Conservation (phyloP, 2,888 invertebrate genomes). For the Zaprionus bogoriensis region DNA sequence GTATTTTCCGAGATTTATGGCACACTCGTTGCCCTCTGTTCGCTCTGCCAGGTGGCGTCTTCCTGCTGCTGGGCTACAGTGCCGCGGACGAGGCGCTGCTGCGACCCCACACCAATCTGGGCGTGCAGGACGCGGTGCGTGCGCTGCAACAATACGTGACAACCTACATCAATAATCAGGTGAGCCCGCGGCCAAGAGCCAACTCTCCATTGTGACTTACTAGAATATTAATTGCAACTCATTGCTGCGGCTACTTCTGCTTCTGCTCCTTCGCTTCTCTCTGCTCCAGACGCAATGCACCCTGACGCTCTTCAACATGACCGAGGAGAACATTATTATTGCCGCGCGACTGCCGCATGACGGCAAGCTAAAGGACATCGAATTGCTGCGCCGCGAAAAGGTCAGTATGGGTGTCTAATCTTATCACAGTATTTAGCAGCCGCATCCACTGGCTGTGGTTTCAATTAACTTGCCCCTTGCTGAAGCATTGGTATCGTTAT, state of each 20-base stretch:
- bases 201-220: constrained; percentile 7
- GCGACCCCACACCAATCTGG: constrained; percentile 91
- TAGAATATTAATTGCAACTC: constrained; percentile 44
- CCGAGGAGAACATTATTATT: constrained; percentile 94
- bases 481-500: constrained; percentile 34
- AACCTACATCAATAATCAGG: constrained; percentile 89
- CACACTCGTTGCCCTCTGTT: constrained; percentile 6
- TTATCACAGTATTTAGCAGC: neutral
- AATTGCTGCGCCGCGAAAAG: constrained; percentile 88
- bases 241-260: neutral
- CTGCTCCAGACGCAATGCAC: constrained; percentile 91
- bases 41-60: constrained; percentile 88
- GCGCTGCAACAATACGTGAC: constrained; percentile 91
- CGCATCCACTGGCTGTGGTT: neutral
- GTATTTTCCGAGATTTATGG: constrained; percentile 60
- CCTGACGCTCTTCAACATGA: constrained; percentile 92
- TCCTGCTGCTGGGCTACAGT: constrained; percentile 94
- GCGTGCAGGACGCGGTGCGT: constrained; percentile 92
- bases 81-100: constrained; percentile 93
- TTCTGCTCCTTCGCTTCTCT: neutral
- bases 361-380: constrained; percentile 86
- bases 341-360: constrained; percentile 89
- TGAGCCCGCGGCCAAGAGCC: constrained; percentile 74
- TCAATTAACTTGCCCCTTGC: neutral
- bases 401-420: constrained; percentile 81